These are phyloP conservation scores for Orestias chungarensis DNA, from an alignment of 2,797 vertebrate species.

Conservation along the genomic window DNA sequence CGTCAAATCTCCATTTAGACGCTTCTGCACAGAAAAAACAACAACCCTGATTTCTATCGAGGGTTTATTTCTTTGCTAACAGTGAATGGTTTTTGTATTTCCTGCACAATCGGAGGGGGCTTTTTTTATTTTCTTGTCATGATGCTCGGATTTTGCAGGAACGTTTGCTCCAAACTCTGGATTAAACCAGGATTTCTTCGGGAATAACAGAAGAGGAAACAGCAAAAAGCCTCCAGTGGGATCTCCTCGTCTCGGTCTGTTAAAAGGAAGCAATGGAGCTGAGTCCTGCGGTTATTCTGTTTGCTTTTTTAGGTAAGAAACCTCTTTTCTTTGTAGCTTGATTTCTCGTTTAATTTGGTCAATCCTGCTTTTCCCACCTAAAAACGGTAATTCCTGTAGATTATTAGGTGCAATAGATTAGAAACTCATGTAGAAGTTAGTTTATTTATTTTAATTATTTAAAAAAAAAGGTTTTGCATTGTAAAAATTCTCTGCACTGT, in stretches of 20 bases:
- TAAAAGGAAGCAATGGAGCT: slow-evolving; percentile 58
- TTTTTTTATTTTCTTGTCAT: slow-evolving; percentile 12
- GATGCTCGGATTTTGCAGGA: slow-evolving; percentile 42
- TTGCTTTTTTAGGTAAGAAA: slow-evolving; percentile 62
- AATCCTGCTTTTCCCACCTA: slow-evolving; percentile 37
- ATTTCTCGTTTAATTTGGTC: not conserved
- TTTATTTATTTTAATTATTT: not conserved
- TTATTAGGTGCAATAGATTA: not conserved
- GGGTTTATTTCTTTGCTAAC: not conserved
- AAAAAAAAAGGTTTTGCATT: not conserved
- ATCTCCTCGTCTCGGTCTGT: slow-evolving; percentile 3
- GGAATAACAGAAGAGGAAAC: slow-evolving; percentile 41
- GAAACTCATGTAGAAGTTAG: not conserved
- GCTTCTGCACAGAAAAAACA: not conserved
- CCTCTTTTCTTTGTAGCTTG: not conserved
- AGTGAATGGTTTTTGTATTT: not conserved
- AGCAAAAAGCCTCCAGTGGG: slow-evolving; percentile 19
- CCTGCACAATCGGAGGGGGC: not conserved
- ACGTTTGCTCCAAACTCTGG: slow-evolving; percentile 38
- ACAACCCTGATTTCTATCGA: not conserved
- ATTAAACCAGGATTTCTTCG: slow-evolving; percentile 40
- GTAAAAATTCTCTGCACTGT: not conserved
- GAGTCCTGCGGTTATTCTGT: slow-evolving; percentile 40
- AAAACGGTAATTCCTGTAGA: slow-evolving; percentile 14
- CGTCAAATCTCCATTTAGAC: slow-evolving; percentile 28